These are phyloP conservation scores for Heliconius hermathena DNA, from an alignment of 1,140 invertebrate species.

Conservation along the genomic window DNA sequence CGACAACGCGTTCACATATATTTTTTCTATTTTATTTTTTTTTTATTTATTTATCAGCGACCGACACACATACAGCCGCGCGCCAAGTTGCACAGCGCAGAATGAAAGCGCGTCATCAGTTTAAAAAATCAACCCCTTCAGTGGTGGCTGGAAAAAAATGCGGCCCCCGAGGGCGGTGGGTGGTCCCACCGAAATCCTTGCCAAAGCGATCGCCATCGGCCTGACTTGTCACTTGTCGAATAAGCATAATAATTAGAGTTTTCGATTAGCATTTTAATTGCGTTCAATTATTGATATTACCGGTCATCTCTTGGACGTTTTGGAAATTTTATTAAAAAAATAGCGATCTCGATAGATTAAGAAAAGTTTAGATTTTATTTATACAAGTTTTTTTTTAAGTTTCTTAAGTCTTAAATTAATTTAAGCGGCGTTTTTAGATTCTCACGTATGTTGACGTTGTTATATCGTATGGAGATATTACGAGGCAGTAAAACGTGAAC, in stretches of 20 bases:
- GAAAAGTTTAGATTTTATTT: too few species aligned
- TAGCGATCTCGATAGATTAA: background rate
- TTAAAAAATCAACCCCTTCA: slow-evolving; percentile 83
- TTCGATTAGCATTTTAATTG: slow-evolving; percentile 69
- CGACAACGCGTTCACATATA: slow-evolving; percentile 69
- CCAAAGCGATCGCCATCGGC: slow-evolving; percentile 76
- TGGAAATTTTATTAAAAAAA: slow-evolving; percentile 23
- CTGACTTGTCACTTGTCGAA: slow-evolving; percentile 80
- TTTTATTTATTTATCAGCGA: slow-evolving; percentile 77
- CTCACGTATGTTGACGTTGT: background rate
- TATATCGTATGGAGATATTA: slow-evolving; percentile 1
- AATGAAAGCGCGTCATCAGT: slow-evolving; percentile 83
- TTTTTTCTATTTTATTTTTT: slow-evolving; percentile 57
- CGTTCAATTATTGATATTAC: slow-evolving; percentile 41
- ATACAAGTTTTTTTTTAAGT: background rate
- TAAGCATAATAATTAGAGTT: slow-evolving; percentile 80
- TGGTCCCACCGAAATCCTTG: slow-evolving; percentile 75
- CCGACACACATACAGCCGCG: slow-evolving; percentile 75
- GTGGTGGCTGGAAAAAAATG: slow-evolving; percentile 77
- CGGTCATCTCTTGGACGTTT: slow-evolving; percentile 14
- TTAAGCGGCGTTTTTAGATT: background rate
- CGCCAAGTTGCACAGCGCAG: slow-evolving; percentile 79
- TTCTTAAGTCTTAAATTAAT: background rate
- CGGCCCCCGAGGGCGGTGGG: slow-evolving; percentile 60
- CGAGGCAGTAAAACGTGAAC: slow-evolving; percentile 10